Evolutionary conservation across 2,888 invertebrate species (phyloP).

Genomic region (Ophion slaviceki): DNA sequence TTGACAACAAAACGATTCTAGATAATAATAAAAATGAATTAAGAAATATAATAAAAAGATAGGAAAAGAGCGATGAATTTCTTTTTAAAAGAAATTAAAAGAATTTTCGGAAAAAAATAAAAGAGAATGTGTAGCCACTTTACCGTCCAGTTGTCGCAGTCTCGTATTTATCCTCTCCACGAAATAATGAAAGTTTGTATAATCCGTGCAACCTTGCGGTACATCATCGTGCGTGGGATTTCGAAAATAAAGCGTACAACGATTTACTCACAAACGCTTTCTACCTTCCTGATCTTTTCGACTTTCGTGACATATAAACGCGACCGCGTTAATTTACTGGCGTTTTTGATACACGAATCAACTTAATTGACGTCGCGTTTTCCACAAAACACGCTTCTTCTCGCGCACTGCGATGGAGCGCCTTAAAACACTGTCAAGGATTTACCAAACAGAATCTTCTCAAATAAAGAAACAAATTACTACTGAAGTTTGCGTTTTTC

Average conservation of each 20-base stretch:
- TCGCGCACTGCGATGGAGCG: no score
- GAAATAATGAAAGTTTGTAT: slow-evolving; percentile 7
- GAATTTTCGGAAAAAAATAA: not conserved
- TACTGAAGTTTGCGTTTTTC: not conserved
- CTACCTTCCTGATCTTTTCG: slow-evolving; percentile 6
- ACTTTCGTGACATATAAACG: slow-evolving; percentile 3
- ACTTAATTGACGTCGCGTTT: not conserved
- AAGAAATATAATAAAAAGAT: no score
- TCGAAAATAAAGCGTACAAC: slow-evolving; percentile 8
- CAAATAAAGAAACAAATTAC: no score
- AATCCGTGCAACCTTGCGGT: slow-evolving; percentile 1
- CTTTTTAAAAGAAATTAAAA: no score
- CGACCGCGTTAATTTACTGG: not conserved
- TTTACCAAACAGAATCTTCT: no score
- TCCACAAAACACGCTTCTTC: not conserved
- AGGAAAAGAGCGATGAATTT: no score
- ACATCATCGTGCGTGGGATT: slow-evolving; percentile 6
- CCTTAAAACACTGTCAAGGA: no score
- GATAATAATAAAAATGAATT: no score
- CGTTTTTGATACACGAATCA: not conserved
- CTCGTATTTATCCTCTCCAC: not conserved
- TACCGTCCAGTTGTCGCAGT: not conserved
- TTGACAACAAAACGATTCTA: no score
- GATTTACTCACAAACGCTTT: slow-evolving; percentile 6
- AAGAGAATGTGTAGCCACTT: not conserved